These are phyloP conservation scores for Thinocorus orbignyianus DNA, from an alignment of 2,113 vertebrate genomes.

Conservation along the genomic window DNA sequence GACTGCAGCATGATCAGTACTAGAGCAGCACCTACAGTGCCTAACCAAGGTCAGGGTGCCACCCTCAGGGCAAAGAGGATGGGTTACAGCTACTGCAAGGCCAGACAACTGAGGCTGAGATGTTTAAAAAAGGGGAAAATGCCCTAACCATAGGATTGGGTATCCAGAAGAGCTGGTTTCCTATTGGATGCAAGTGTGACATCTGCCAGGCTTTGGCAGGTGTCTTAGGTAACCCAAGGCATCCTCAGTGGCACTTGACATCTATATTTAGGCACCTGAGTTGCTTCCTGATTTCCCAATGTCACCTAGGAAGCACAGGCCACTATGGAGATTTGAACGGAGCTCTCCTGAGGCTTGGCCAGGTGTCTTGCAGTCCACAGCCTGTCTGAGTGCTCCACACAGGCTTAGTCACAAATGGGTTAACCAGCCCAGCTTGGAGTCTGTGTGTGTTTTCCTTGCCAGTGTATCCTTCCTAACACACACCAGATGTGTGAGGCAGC, in stretches of 20 bases:
- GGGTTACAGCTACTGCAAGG: neutral
- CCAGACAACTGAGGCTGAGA: neutral
- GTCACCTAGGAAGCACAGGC: neutral
- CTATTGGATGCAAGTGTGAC: neutral
- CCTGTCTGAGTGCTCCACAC: neutral
- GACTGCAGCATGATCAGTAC: neutral
- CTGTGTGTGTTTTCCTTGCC: conserved; percentile 32
- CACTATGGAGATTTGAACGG: neutral
- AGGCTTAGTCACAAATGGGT: neutral
- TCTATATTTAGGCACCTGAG: neutral
- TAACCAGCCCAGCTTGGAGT: conserved; percentile 38
- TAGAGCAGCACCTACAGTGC: neutral
- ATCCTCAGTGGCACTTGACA: neutral
- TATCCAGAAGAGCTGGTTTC: neutral
- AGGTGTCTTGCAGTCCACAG: neutral
- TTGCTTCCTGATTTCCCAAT: neutral
- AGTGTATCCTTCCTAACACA: conserved; percentile 37
- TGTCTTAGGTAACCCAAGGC: neutral
- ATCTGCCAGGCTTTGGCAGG: neutral
- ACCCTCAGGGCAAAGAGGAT: neutral
- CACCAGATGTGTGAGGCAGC: conserved; percentile 66
- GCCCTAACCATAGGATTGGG: neutral
- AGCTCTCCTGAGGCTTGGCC: neutral
- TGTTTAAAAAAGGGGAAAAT: neutral
- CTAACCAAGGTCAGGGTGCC: neutral